phyloP scores from a whole-genome alignment of 2,113 vertebrate species.

The Megaceryle maxima region DNA sequence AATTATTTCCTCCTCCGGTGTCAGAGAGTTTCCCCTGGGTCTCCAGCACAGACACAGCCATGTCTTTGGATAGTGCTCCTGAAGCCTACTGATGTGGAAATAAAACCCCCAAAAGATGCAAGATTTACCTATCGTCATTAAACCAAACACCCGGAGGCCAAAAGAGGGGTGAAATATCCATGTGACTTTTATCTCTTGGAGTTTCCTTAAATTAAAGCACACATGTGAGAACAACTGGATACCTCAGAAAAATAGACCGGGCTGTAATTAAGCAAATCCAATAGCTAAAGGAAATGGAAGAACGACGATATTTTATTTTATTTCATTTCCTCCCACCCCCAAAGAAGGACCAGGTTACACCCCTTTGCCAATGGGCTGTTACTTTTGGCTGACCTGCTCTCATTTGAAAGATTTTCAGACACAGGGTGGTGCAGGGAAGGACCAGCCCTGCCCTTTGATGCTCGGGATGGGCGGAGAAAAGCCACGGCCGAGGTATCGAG shows the following conservation, averaged over 20 bases:
- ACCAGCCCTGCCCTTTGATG: not conserved
- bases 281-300: not conserved
- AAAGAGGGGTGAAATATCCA: not conserved
- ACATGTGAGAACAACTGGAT: constrained; percentile 11
- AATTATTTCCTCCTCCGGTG: not conserved
- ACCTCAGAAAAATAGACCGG: not conserved
- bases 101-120: not conserved
- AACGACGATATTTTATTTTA: not conserved
- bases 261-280: constrained; percentile 37
- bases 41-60: not conserved
- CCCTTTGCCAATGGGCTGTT: constrained; percentile 8
- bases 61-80: not conserved
- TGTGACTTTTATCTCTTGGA: not conserved
- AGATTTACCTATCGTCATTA: not conserved
- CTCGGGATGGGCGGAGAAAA: not conserved
- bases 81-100: not conserved
- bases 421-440: not conserved
- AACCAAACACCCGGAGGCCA: not conserved
- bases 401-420: constrained; percentile 44
- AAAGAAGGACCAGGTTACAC: not conserved
- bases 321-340: not conserved
- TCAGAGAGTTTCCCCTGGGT: not conserved
- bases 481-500: not conserved
- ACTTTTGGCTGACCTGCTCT: constrained; percentile 50
- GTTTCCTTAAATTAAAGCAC: constrained; percentile 19